Evolutionary conservation across 2,113 vertebrate genomes (phyloP), one percentile per base, ranked within the genome.

Genomic region (Hiodon tergisus): DNA sequence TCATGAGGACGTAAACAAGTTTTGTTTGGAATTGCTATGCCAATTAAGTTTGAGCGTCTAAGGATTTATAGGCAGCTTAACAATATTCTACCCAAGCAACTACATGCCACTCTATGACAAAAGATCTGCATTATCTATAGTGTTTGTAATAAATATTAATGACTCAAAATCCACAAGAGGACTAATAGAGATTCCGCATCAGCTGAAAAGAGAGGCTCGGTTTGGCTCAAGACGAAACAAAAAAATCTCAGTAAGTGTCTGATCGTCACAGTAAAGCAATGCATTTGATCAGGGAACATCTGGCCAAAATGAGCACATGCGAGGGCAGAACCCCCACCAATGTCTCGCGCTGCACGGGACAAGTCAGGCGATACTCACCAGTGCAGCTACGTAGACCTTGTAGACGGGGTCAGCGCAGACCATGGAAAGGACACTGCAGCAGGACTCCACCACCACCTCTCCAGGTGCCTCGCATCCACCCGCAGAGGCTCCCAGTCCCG

Each of bases 391-490:
- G 70, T 96, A 96, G 78, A 96, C 94, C 89, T 95, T 96, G 91
- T 95, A 96, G 89, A 95, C 94, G 61, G 94, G 94, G 86, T 96
- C 94, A 0, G 92, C 94, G 78, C 94, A 96, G 83, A 96, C 94
- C 90, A 94, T 92, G 13, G 94, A 94, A 51, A 96, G 83, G 67
- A 95, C 89, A 71, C 90, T 93, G 85, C 94, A 96, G 89, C 94
- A 95, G 0, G 93, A 93, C 80, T 94, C 93, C 16, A 95, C 94
- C 73, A 94, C 91, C 78, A 93, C 91, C 1, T 94, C 93, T 86
- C 92, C 93, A 55, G 93, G 93, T 85, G 91, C 82, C 74, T 84
- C 87, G 58, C 84, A 87, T 62, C 89, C 88, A 62, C 85, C 89
- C 76, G 67, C 78, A 74, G 31, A 84, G 77, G 69, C 81, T 80